Conservation (phyloP, 2,888 invertebrate species). For the Metopia argyrocephala region DNA sequence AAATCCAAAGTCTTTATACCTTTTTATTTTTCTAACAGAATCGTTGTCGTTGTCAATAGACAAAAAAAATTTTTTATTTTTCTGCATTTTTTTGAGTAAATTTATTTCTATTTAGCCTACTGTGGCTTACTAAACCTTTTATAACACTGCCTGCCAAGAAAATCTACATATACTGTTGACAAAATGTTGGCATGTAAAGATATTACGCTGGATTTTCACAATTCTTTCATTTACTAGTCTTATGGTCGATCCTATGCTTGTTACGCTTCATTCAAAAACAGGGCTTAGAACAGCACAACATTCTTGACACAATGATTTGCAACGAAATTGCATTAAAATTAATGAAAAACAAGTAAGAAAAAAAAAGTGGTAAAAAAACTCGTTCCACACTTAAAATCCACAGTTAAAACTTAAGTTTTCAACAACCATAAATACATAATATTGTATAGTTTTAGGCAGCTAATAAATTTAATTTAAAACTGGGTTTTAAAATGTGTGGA, state of each 20-base stretch:
- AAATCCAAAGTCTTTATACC: no score
- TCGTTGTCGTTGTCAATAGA: no score
- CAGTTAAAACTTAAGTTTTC: neutral
- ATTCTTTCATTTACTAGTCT: neutral
- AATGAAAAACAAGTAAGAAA: neutral
- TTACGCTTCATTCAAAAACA: slow-evolving; percentile 27
- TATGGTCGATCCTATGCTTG: neutral
- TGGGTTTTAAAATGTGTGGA: neutral
- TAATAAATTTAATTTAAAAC: slow-evolving; percentile 25
- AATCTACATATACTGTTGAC: slow-evolving; percentile 26
- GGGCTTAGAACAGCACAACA: neutral
- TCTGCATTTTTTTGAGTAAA: neutral
- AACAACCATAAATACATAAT: neutral
- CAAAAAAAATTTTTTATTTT: neutral
- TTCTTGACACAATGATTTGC: neutral
- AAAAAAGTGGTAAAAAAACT: no score
- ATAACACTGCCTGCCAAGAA: neutral
- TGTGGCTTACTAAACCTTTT: neutral
- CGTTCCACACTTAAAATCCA: neutral
- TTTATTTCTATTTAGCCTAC: neutral
- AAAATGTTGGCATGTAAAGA: slow-evolving; percentile 37
- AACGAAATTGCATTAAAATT: neutral
- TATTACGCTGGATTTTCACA: slow-evolving; percentile 32
- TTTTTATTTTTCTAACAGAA: no score
- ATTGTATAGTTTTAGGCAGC: slow-evolving; percentile 42